Base-by-base conservation (phyloP, 1,140 invertebrate species). In the Geopemphigus sp. region DNA sequence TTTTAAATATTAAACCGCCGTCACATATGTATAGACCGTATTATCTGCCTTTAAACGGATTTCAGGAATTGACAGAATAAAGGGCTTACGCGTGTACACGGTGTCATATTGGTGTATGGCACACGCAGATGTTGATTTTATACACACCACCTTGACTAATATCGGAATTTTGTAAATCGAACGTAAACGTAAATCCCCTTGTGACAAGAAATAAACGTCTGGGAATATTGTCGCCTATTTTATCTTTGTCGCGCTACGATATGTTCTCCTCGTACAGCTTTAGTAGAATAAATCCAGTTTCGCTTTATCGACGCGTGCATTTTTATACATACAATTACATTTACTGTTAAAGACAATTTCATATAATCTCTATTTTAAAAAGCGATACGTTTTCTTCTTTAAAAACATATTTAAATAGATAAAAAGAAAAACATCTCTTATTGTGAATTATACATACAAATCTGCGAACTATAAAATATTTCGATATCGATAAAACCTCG, bases 191-290 rank as follows among this genome's bases (percentile, higher is more conserved):
- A 73, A 73, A 54, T 22, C 26, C 24, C 32, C 15, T 53, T 1
- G 15, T 29, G 50, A 54, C 70, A 29, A 54, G 19, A 72, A 54
- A 73, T 29, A 56, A 73, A 73, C 56, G 70, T 73, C 47, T 73
- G 22, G 70, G 11, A 56, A 68, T 68, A 68, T 68, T 68, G 39
- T 47, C n/a, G 47, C n/a, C n/a, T 22, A 47, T 68, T 47, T 68
- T 47, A 68, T 68, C 64, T 47, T 47, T 47, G 12, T 11, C 11
- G 56, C 4, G 10, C 19, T 39, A 39, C 29, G 15, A n/a, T 39
- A 39, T 15, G 15, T 45, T 19, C 10, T 29, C 19, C 24, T 70
- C 45, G 15, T 17, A 1, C 45, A 17, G 29, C 2, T 14, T 39
- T 64, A 32, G 29, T 29, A 29, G 15, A 61, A 61, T 61, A 39